These are phyloP conservation scores for Dyspetes luteomarginatus DNA, from an alignment of 2,888 invertebrate species.

Conservation along the genomic window DNA sequence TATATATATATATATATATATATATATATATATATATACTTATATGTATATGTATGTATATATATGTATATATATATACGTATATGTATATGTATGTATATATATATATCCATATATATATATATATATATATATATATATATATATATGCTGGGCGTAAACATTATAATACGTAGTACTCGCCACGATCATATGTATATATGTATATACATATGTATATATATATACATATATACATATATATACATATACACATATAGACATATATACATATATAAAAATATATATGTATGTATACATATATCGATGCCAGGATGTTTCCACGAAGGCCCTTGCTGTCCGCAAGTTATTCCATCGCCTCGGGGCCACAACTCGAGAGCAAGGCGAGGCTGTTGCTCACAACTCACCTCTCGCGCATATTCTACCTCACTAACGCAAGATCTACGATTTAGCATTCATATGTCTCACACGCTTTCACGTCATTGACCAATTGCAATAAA, in stretches of 20 bases:
- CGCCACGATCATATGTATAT: slow-evolving; percentile 37
- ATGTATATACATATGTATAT: too few species aligned
- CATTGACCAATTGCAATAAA: slow-evolving; percentile 16
- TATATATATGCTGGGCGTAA: slow-evolving; percentile 43
- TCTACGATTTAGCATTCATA: slow-evolving; percentile 67
- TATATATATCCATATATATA: too few species aligned
- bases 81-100: too few species aligned
- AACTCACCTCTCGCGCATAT: slow-evolving; percentile 74
- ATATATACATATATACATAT: too few species aligned
- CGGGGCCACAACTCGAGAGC: slow-evolving; percentile 71
- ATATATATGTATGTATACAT: background rate
- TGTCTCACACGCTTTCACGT: slow-evolving; percentile 43
- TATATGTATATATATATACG: too few species aligned
- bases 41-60: too few species aligned
- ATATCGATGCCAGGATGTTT: slow-evolving; percentile 65
- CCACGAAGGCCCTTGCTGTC: slow-evolving; percentile 75
- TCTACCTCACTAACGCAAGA: slow-evolving; percentile 74
- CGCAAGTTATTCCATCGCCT: slow-evolving; percentile 81
- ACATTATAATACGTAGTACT: slow-evolving; percentile 55
- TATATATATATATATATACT: too few species aligned
- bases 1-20: too few species aligned
- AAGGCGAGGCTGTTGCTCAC: slow-evolving; percentile 75
- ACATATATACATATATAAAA: background rate
- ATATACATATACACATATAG: background rate
- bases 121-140: too few species aligned